Base-by-base conservation (phyloP, 2,888 invertebrate genomes). In the Agrotis ipsilon region DNA sequence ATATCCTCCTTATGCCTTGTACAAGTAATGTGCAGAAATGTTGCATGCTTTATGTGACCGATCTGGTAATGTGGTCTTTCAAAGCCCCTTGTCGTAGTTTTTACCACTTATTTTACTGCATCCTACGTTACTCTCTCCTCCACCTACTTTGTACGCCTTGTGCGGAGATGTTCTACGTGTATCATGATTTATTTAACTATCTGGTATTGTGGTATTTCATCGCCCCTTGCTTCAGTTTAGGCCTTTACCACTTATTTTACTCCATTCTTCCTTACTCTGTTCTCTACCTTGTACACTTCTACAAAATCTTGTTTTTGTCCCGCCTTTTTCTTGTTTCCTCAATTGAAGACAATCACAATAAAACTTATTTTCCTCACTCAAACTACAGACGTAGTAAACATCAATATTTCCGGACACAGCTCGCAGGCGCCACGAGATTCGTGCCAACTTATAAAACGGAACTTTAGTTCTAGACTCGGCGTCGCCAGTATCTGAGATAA, bases 401-500 rank as follows among this genome's bases (percentile, higher is more conserved):
- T 54, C 54, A 24, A 61, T 18, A 19, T 72, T 57, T 66, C 66
- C 72, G 61, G 72, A 58, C 32, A 39, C 49, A 51, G 21, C n/a
- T 51, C 58, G 49, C 54, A 68, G 68, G 55, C 73, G 57, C 67
- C 71, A 65, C 39, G 59, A 46, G 27, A 75, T 75, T 51, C 59
- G 61, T 71, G 72, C 52, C 66, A 79, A 75, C 51, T 46, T 43
- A 75, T 75, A 82, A 75, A 81, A 67, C 51, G 58, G 55, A 55
- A 60, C 46, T 13, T 70, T 65, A 71, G 3, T 59, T 39, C 39
- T 65, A 83, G 84, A 82, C 82, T 64, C 52, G 19, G 16, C 64
- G 82, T 55, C 82, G 75, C 80, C 80, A 45, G 39, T 54, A 57
- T 45, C 67, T 61, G 16, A 72, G 69, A 79, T 80, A 78, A 78